These are phyloP conservation scores for Empis stercorea DNA, from an alignment of 2,888 invertebrate species.

Conservation along the genomic window DNA sequence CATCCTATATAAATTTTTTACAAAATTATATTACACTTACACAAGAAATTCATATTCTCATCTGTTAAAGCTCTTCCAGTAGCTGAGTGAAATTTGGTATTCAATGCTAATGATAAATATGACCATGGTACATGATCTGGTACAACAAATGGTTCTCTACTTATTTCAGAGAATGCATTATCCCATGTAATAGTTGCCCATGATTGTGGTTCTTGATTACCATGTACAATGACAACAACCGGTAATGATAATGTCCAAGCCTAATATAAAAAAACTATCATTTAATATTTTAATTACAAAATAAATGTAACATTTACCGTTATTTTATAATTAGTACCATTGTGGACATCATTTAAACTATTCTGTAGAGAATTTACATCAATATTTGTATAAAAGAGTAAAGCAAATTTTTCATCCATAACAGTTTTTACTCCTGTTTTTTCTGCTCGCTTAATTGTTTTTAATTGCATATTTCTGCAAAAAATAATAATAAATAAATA, in stretches of 20 bases:
- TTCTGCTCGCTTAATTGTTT: constrained; percentile 89
- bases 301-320: background rate
- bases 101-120: constrained; percentile 78
- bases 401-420: constrained; percentile 93
- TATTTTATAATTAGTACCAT: background rate
- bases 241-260: constrained; percentile 95
- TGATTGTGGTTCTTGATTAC: constrained; percentile 98
- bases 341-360: constrained; percentile 6
- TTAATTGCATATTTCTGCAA: constrained; percentile 82
- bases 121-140: constrained; percentile 84
- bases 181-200: constrained; percentile 99
- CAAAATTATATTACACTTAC: constrained; percentile 40
- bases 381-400: constrained; percentile 66
- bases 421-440: constrained; percentile 96
- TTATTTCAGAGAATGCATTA: constrained; percentile 94
- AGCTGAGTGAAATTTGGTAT: constrained; percentile 79
- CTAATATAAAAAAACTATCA: constrained; percentile 26
- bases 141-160: constrained; percentile 80
- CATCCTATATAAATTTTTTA: background rate
- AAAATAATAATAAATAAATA: too few relatives aligned
- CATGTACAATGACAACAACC: constrained; percentile 97
- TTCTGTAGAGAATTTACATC: background rate
- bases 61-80: constrained; percentile 78
- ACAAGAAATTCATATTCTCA: constrained; percentile 81
- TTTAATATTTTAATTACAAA: background rate